These are phyloP conservation scores for Lasiommata megera DNA, from an alignment of 2,888 invertebrate species.

Conservation along the genomic window DNA sequence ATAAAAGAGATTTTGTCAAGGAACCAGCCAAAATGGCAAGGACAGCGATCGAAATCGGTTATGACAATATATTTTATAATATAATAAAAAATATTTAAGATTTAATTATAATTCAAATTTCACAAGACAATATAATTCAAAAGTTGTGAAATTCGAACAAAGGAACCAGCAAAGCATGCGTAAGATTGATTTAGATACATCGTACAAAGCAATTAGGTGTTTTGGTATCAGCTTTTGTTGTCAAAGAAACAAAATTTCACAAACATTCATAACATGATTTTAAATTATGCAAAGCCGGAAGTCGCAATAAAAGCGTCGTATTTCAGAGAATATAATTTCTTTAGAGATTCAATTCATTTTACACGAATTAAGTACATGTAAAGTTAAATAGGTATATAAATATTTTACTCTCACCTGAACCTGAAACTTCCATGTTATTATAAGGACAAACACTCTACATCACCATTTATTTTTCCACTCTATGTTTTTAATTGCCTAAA, in stretches of 20 bases:
- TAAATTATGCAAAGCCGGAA: background rate
- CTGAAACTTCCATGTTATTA: slow-evolving; percentile 65
- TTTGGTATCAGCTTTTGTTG: slow-evolving; percentile 57
- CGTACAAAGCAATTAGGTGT: slow-evolving; percentile 10
- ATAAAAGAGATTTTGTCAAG: too few species aligned
- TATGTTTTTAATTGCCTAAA: background rate
- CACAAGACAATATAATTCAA: background rate
- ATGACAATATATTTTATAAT: too few species aligned
- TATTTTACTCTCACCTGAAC: slow-evolving; percentile 52
- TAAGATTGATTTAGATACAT: slow-evolving; percentile 9
- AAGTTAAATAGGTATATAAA: slow-evolving; percentile 13
- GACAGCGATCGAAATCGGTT: too few species aligned
- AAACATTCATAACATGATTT: background rate
- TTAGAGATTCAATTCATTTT: background rate
- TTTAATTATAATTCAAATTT: too few species aligned
- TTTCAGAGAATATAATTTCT: background rate
- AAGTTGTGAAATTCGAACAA: slow-evolving; percentile 17
- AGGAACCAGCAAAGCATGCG: slow-evolving; percentile 12
- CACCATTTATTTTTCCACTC: slow-evolving; percentile 14
- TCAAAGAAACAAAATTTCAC: slow-evolving; percentile 46
- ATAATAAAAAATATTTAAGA: too few species aligned
- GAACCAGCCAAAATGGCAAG: too few species aligned
- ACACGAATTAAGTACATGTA: background rate
- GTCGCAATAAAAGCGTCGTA: background rate
- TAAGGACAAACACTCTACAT: slow-evolving; percentile 30